Conservation (phyloP, 1,140 invertebrate genomes). For the Magallana gigas region DNA sequence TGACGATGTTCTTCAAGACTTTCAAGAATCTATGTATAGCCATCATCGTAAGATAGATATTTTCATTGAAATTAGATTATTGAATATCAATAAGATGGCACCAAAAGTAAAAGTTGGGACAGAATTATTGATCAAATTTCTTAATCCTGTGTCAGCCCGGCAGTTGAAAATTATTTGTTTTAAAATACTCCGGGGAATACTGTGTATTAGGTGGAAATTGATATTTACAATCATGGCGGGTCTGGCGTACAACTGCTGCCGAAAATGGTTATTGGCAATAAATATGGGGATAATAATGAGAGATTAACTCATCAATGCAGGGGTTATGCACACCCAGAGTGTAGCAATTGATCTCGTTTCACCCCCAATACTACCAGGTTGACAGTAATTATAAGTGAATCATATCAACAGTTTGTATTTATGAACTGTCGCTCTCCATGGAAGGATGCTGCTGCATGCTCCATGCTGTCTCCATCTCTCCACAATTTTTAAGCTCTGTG, state of each 20-base stretch:
- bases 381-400: conserved; percentile 9
- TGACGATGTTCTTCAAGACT: too few species aligned
- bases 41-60: not conserved
- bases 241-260: not conserved
- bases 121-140: conserved; percentile 17
- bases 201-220: not conserved
- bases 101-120: conserved; percentile 18
- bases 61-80: not conserved
- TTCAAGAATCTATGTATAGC: too few species aligned
- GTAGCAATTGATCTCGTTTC: not conserved
- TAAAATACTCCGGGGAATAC: not conserved
- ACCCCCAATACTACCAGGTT: not conserved
- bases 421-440: not conserved
- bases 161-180: conserved; percentile 26
- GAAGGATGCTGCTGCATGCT: too few species aligned
- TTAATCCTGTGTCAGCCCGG: not conserved
- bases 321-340: not conserved
- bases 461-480: too few species aligned
- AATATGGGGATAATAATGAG: not conserved
- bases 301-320: not conserved
- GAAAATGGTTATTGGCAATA: conserved; percentile 2
- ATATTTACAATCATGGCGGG: conserved; percentile 14
- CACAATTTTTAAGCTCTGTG: not conserved
- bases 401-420: conserved; percentile 7
- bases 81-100: conserved; percentile 24